A percentile compares a stretch with the other conserved stretches of the same genome.
Conservation (phyloP, 2,113 vertebrate genomes). For the Ophiodon elongatus region DNA sequence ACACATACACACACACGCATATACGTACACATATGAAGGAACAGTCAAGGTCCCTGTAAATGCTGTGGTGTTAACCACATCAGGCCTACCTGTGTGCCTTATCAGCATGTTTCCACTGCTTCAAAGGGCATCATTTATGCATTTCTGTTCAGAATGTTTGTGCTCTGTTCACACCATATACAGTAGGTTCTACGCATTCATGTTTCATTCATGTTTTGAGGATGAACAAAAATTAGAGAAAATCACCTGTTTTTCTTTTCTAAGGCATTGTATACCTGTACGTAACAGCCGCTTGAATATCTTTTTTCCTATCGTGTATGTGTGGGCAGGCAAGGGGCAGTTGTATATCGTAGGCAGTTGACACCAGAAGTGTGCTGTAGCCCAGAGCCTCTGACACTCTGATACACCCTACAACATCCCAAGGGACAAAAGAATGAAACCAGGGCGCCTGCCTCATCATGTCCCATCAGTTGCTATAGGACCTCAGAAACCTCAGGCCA, state of each 20-base stretch:
- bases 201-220: conserved; percentile 55
- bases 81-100: conserved; percentile 36
- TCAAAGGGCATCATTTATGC: conserved; percentile 44
- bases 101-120: conserved; percentile 52
- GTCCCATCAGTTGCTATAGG: conserved; percentile 74
- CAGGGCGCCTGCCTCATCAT: conserved; percentile 63
- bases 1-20: background rate
- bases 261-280: background rate
- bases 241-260: background rate
- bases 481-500: conserved; percentile 64
- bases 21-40: conserved; percentile 14
- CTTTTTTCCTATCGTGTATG: conserved; percentile 17
- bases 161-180: conserved; percentile 6
- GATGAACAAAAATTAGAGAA: conserved; percentile 16
- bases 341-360: conserved; percentile 65
- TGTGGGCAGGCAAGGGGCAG: conserved; percentile 45
- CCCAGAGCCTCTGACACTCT: conserved; percentile 71
- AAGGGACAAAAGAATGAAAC: conserved; percentile 76
- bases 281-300: background rate
- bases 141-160: conserved; percentile 39
- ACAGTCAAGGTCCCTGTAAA: conserved; percentile 20
- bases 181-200: conserved; percentile 8
- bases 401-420: conserved; percentile 78
- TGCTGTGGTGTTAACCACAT: conserved; percentile 49
- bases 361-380: conserved; percentile 81